A percentile compares a stretch with the other conserved stretches of the same genome.
Conservation (phyloP, 2,113 vertebrate genomes). For the Chelonoidis abingdonii region DNA sequence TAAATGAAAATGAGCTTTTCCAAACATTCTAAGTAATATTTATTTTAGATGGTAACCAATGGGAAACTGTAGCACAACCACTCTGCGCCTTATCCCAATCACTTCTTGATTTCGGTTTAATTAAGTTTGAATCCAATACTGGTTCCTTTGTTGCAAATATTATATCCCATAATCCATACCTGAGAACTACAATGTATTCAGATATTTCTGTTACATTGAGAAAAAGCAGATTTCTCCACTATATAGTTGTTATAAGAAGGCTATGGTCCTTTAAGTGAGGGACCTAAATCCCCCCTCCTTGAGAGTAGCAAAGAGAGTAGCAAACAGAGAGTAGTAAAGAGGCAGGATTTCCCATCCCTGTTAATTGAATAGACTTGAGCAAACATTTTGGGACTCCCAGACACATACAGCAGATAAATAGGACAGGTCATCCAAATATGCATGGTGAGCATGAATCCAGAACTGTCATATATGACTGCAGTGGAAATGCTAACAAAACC, state of each 20-base stretch:
- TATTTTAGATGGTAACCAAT: not conserved
- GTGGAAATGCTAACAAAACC: not conserved
- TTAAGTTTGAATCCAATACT: not conserved
- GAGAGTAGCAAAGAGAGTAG: not conserved
- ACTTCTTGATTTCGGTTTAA: not conserved
- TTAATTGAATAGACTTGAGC: not conserved
- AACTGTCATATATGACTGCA: not conserved
- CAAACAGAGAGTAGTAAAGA: not conserved
- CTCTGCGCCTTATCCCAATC: not conserved
- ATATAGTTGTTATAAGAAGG: not conserved
- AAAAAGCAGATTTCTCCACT: not conserved
- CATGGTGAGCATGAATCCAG: not conserved
- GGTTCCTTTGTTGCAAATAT: not conserved
- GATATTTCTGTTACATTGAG: not conserved
- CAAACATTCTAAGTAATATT: not conserved
- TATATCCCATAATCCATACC: not conserved
- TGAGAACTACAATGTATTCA: not conserved
- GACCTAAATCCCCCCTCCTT: not conserved
- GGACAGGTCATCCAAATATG: not conserved
- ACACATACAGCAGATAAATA: not conserved
- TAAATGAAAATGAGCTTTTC: not conserved
- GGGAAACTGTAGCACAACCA: not conserved
- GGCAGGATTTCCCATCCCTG: not conserved
- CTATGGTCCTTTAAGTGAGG: not conserved
- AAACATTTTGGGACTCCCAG: not conserved